phyloP scores from a whole-genome alignment of 2,797 vertebrate genomes.

The Malurus splendens region DNA sequence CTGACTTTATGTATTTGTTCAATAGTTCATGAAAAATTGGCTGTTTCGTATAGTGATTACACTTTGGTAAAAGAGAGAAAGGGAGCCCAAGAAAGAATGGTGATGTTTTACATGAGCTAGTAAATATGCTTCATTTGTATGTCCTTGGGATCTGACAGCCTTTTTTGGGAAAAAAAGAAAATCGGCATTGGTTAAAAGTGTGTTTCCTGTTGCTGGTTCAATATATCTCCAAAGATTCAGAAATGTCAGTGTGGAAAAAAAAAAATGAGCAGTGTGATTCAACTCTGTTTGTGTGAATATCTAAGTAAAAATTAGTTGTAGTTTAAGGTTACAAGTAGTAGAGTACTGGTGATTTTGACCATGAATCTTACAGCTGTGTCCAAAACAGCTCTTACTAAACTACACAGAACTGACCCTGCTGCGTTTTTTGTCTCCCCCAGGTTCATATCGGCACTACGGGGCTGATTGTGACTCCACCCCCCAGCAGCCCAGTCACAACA shows the following conservation, averaged over 20 bases:
- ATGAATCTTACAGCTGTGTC: not conserved
- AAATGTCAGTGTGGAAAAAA: not conserved
- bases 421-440: slow-evolving; percentile 62
- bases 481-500: slow-evolving; percentile 94
- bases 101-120: not conserved
- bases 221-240: not conserved
- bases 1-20: not conserved
- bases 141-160: not conserved
- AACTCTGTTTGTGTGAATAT: not conserved
- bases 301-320: not conserved
- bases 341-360: not conserved
- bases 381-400: not conserved
- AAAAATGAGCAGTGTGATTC: not conserved
- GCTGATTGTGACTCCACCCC: slow-evolving; percentile 94
- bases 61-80: not conserved
- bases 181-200: not conserved
- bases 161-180: not conserved
- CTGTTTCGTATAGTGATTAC: not conserved
- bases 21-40: not conserved
- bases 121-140: not conserved
- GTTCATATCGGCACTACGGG: slow-evolving; percentile 97
- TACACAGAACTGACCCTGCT: not conserved
- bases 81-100: not conserved
- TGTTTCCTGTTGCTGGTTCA: not conserved
- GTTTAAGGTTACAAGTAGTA: not conserved